A percentile compares a stretch with the other conserved stretches of the same genome.
These are phyloP conservation scores for Hydrotaea cyrtoneurina DNA, from an alignment of 2,888 invertebrate genomes.

Conservation along the genomic window DNA sequence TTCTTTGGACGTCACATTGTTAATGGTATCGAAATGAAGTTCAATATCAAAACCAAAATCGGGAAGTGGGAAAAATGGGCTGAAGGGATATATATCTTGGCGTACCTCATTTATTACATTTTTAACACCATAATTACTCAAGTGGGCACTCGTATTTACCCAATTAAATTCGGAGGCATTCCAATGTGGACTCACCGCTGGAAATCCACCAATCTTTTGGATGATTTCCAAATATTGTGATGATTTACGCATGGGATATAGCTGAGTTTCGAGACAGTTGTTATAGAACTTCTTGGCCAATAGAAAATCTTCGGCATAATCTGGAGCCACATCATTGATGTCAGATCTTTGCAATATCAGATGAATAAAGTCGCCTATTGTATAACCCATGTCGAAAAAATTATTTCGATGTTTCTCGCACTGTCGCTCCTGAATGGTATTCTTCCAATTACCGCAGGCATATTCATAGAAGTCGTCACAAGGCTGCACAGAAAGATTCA, in stretches of 20 bases:
- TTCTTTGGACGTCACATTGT: constrained; percentile 72
- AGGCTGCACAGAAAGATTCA: constrained; percentile 75
- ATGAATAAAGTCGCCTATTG: constrained; percentile 69
- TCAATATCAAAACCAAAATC: constrained; percentile 76
- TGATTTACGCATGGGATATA: constrained; percentile 73
- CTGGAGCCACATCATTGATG: constrained; percentile 53
- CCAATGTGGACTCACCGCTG: constrained; percentile 75
- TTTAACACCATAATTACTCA: constrained; percentile 73
- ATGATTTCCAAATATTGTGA: constrained; percentile 74
- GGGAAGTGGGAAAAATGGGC: constrained; percentile 75
- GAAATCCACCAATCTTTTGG: constrained; percentile 77
- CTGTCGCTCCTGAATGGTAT: constrained; percentile 70
- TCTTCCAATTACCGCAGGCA: constrained; percentile 77
- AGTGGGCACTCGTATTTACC: constrained; percentile 78
- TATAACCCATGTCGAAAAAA: constrained; percentile 73
- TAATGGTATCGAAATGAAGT: constrained; percentile 75
- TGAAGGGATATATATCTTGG: constrained; percentile 72
- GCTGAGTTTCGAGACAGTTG: constrained; percentile 72
- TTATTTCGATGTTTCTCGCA: constrained; percentile 72
- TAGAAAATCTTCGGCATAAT: constrained; percentile 71
- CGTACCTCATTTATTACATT: constrained; percentile 72
- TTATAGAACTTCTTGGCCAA: constrained; percentile 74
- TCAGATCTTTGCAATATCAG: constrained; percentile 65
- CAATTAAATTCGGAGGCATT: constrained; percentile 74
- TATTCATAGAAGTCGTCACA: constrained; percentile 79